Percentiles rank a stretch among this genome's conserved stretches.
Evolutionary conservation across 2,888 invertebrate species (phyloP).

Genomic region (Harpagoxenus sublaevis): DNA sequence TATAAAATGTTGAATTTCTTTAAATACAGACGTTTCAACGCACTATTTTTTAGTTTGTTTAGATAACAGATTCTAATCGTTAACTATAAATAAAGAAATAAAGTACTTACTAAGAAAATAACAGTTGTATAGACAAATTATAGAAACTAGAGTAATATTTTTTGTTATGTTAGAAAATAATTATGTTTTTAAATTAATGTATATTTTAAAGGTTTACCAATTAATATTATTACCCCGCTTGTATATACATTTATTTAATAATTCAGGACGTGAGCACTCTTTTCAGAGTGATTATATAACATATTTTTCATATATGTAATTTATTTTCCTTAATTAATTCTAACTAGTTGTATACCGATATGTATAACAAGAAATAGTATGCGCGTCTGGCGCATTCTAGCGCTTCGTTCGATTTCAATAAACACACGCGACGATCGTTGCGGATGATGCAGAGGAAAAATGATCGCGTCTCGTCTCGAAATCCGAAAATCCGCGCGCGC

Average conservation of each 20-base stretch:
- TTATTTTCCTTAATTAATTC: too few species aligned
- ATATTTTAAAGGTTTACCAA: not conserved
- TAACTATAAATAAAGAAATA: not conserved
- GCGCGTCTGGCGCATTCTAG: not conserved
- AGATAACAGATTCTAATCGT: not conserved
- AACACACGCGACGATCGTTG: not conserved
- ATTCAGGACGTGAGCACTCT: not conserved
- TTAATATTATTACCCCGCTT: not conserved
- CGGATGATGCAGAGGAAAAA: slow-evolving; percentile 33
- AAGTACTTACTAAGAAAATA: not conserved
- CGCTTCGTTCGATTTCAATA: not conserved
- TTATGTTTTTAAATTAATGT: not conserved
- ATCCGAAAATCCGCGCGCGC: slow-evolving; percentile 75
- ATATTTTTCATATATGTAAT: too few species aligned
- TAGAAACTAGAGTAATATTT: not conserved
- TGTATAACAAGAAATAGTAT: not conserved
- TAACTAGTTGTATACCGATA: not conserved
- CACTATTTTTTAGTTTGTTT: not conserved
- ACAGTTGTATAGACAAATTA: not conserved
- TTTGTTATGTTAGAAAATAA: not conserved
- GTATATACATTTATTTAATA: not conserved
- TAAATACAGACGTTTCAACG: not conserved
- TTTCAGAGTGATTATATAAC: not conserved
- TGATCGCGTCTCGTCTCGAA: slow-evolving; percentile 57
- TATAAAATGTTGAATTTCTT: not conserved